A percentile compares a stretch with the other conserved stretches of the same genome.
Conservation (phyloP, 2,888 invertebrate species). For the Rapana venosa region DNA sequence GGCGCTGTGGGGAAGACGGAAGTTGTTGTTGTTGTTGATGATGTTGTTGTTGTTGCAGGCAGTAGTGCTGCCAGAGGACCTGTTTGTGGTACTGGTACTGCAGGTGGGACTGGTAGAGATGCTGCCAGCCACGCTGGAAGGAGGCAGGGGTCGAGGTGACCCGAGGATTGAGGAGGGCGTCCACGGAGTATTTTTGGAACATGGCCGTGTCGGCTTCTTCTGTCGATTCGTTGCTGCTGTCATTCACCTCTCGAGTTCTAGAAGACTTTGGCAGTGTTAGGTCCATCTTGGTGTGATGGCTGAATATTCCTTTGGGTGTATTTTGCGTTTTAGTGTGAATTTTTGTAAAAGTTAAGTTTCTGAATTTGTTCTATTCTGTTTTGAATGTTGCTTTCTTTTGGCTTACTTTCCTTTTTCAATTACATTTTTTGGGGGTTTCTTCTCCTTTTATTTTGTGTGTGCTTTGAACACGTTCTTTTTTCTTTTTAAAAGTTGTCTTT, state of each 20-base stretch:
- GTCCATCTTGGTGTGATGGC: neutral
- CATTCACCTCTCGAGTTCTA: neutral
- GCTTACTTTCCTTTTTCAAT: too few relatives aligned
- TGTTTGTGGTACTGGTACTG: constrained; percentile 17
- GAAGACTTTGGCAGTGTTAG: neutral
- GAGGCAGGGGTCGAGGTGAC: neutral
- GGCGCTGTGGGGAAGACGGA: neutral
- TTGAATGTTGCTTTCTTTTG: too few relatives aligned
- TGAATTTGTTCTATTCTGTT: neutral
- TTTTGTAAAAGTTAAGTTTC: neutral
- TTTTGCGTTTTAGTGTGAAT: neutral
- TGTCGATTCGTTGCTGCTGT: neutral
- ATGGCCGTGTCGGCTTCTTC: neutral
- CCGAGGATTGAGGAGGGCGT: constrained; percentile 37
- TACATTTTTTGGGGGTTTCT: too few relatives aligned
- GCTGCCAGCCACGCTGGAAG: neutral
- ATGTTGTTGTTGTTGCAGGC: neutral
- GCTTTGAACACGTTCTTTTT: too few relatives aligned
- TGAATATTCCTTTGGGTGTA: neutral
- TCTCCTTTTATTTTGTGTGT: too few relatives aligned
- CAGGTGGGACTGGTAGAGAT: constrained; percentile 7
- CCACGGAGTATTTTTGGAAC: constrained; percentile 33
- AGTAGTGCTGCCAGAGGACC: neutral
- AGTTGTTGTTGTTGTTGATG: neutral
- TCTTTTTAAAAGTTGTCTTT: too few relatives aligned